Conservation (phyloP, 2,113 vertebrate species). For the Podarcis cretensis region DNA sequence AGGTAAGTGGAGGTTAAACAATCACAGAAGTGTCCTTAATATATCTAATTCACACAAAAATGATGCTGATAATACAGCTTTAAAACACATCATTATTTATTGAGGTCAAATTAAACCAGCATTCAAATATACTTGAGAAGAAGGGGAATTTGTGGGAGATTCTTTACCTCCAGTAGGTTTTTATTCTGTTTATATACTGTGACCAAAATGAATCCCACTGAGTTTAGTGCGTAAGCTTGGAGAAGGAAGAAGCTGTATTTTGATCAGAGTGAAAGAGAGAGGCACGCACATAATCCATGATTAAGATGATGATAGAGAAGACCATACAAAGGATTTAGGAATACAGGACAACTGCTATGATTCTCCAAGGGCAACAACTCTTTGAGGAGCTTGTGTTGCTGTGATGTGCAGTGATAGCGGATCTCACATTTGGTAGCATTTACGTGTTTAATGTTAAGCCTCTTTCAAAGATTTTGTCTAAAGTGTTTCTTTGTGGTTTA, state of each 20-base stretch:
- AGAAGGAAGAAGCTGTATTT: not conserved
- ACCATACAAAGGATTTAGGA: slow-evolving; percentile 14
- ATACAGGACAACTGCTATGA: not conserved
- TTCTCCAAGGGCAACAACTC: slow-evolving; percentile 47
- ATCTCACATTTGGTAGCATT: not conserved
- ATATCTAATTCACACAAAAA: not conserved
- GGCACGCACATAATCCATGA: not conserved
- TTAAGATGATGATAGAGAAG: slow-evolving; percentile 5
- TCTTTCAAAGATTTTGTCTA: slow-evolving; percentile 15
- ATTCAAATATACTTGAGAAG: not conserved
- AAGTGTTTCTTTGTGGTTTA: slow-evolving; percentile 1
- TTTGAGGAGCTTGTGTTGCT: slow-evolving; percentile 41
- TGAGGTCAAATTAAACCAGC: not conserved
- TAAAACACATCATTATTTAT: not conserved
- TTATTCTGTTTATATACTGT: not conserved
- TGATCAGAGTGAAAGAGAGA: not conserved
- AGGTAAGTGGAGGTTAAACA: not conserved
- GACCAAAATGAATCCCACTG: not conserved
- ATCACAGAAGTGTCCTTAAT: not conserved
- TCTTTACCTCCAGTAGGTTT: not conserved
- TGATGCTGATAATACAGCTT: not conserved
- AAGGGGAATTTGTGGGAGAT: not conserved
- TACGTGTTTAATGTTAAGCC: slow-evolving; percentile 25
- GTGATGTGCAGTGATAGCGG: slow-evolving; percentile 24
- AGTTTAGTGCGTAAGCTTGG: not conserved